These are phyloP conservation scores for Ferdinandea cuprea DNA, from an alignment of 2,888 invertebrate species.

Conservation along the genomic window DNA sequence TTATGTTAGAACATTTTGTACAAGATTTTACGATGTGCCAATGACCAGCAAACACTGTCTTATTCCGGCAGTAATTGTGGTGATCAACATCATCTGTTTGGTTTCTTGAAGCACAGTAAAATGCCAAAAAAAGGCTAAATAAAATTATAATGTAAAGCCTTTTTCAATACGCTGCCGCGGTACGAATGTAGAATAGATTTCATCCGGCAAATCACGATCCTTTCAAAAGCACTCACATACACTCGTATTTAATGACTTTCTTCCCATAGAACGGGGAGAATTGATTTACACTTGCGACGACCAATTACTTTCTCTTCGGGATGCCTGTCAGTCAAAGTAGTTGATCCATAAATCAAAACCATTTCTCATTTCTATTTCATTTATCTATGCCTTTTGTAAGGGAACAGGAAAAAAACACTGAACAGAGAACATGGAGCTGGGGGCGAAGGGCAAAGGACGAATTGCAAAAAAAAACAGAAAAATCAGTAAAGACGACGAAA, in stretches of 20 bases:
- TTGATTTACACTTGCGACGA: constrained; percentile 72
- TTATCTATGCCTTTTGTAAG: constrained; percentile 47
- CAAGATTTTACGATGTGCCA: background rate
- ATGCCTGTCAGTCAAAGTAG: constrained; percentile 72
- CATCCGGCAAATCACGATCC: constrained; percentile 51
- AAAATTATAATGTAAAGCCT: too few species aligned
- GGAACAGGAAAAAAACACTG: background rate
- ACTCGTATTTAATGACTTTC: constrained; percentile 46
- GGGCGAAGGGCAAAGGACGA: constrained; percentile 11
- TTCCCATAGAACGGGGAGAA: constrained; percentile 33
- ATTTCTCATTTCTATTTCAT: constrained; percentile 71
- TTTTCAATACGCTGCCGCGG: too few species aligned
- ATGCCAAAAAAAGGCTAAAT: too few species aligned
- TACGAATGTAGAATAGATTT: background rate
- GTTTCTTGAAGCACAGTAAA: too few species aligned
- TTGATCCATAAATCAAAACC: constrained; percentile 72
- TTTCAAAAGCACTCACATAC: constrained; percentile 31
- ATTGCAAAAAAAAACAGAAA: background rate
- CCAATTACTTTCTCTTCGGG: constrained; percentile 66
- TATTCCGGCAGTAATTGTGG: background rate
- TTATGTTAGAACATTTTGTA: background rate
- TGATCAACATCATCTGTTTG: too few species aligned
- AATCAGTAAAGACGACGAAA: constrained; percentile 56
- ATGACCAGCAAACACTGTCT: background rate
- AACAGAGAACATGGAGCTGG: constrained; percentile 7